Base-by-base conservation (phyloP, 2,797 vertebrate genomes). In the Salarias fasciatus region DNA sequence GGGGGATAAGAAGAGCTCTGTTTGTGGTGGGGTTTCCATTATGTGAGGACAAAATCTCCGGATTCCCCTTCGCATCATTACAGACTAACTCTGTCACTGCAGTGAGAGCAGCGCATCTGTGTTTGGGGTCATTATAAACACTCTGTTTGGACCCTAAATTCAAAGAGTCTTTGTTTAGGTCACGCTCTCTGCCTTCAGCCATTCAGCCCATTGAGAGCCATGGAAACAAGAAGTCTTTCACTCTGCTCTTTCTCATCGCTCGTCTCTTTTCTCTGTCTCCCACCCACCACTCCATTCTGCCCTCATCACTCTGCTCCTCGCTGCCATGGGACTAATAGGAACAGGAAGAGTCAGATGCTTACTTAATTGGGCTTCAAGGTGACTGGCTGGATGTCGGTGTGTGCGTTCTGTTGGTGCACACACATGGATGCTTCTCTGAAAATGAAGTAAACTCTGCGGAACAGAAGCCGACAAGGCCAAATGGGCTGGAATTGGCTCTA, bases 341-440 rank as follows among this genome's bases (percentile, higher is more conserved):
- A 57, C 64, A 82, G 69, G 86, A 85, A 70, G 80, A 82, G 82
- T 83, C 80, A 70, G 85, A 77, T 57, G 48, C 59, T 66, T 68
- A 62, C 79, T 81, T 87, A 89, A 91, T 90, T 90, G 79, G 83
- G 78, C 83, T 83, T 86, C 87, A 90, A 88, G 79, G 84, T 86
- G 84, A 89, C 81, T 86, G 75, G 48, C 81, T 58, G 37, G 68
- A 64, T 56, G 40, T 36, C 55, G 36, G 49, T 68, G 47, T 38
- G 55, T 71, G 58, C 37, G 37, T 52, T 53, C 40, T 54, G 37
- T 47, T 65, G 11, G 57, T 44, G 53, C 41, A 43, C 59, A 64
- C 72, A 76, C 82, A 77, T 37, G 73, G 69, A 76, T 77, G 78
- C 63, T 11, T 79, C 72, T 48, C 67, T 72, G 63, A 59, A 82